A percentile compares a stretch with the other conserved stretches of the same genome.
phyloP scores from a whole-genome alignment of 2,888 invertebrate species.

The Nomada flava region DNA sequence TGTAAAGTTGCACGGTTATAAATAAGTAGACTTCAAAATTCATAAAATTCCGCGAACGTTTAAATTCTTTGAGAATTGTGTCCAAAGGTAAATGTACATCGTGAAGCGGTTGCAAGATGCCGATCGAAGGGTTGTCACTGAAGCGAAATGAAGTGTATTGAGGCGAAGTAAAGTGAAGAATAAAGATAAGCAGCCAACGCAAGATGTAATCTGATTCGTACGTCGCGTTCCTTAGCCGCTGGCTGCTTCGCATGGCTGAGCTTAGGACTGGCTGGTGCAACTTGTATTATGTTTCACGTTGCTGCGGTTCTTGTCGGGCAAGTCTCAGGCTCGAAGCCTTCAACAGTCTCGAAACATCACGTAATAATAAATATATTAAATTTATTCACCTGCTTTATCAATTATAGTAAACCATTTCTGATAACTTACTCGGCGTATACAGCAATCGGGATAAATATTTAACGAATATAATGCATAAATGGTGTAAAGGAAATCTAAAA shows the following conservation, averaged over 20 bases:
- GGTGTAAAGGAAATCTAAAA: too few relatives aligned
- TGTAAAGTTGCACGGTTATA: not conserved
- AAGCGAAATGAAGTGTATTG: constrained; percentile 80
- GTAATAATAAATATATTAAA: constrained; percentile 61
- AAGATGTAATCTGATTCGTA: constrained; percentile 84
- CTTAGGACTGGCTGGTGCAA: constrained; percentile 82
- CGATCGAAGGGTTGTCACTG: constrained; percentile 73
- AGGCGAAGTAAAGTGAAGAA: constrained; percentile 79
- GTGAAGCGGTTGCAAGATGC: constrained; percentile 60
- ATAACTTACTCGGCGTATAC: not conserved
- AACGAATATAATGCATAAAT: not conserved
- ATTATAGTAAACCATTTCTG: not conserved
- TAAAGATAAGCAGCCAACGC: constrained; percentile 82
- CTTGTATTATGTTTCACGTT: constrained; percentile 84
- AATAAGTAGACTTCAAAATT: not conserved
- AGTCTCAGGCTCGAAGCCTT: constrained; percentile 69
- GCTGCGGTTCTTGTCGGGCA: constrained; percentile 82
- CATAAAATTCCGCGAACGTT: constrained; percentile 15
- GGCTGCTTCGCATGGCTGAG: constrained; percentile 82
- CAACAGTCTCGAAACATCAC: constrained; percentile 67
- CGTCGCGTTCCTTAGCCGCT: constrained; percentile 81
- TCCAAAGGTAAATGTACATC: constrained; percentile 46
- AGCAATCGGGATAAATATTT: not conserved
- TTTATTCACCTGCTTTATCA: constrained; percentile 31
- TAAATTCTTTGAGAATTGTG: constrained; percentile 8